Evolutionary conservation across 2,888 invertebrate genomes (phyloP).

Genomic region (Synanthedon tipuliformis): DNA sequence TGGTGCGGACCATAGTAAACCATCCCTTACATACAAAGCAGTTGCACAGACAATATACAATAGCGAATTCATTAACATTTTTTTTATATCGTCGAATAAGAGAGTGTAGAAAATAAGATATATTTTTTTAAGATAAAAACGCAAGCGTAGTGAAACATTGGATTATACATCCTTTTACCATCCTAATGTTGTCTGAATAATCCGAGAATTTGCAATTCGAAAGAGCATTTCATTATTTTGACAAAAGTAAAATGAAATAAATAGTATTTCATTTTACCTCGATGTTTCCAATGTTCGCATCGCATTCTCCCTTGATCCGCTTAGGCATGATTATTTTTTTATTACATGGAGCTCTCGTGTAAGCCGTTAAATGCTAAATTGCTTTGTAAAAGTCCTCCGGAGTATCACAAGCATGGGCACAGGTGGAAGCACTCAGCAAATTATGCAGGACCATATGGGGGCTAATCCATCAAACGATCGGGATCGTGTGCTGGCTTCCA

Average conservation of each 20-base stretch:
- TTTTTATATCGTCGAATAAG: too few relatives aligned
- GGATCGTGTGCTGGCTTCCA: slow-evolving; percentile 47
- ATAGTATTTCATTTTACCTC: not conserved
- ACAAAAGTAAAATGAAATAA: not conserved
- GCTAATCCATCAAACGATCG: slow-evolving; percentile 66
- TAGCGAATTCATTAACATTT: too few relatives aligned
- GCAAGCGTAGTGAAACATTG: too few relatives aligned
- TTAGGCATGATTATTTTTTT: not conserved
- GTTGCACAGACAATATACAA: too few relatives aligned
- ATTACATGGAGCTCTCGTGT: not conserved
- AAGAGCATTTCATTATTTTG: not conserved
- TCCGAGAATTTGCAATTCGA: too few relatives aligned
- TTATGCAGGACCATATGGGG: slow-evolving; percentile 64
- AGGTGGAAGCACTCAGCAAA: slow-evolving; percentile 58
- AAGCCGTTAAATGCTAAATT: not conserved
- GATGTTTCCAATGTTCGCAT: not conserved
- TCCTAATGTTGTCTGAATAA: not conserved
- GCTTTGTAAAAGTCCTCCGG: not conserved
- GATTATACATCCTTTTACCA: too few relatives aligned
- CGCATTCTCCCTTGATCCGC: not conserved
- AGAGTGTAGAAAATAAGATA: too few relatives aligned
- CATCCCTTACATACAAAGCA: too few relatives aligned
- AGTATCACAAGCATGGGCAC: slow-evolving; percentile 28
- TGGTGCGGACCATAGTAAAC: too few relatives aligned
- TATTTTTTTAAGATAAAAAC: slow-evolving; percentile 5